A percentile compares a stretch with the other conserved stretches of the same genome.
Evolutionary conservation across 2,797 vertebrate species (phyloP).

Genomic region (Ataeniobius toweri): DNA sequence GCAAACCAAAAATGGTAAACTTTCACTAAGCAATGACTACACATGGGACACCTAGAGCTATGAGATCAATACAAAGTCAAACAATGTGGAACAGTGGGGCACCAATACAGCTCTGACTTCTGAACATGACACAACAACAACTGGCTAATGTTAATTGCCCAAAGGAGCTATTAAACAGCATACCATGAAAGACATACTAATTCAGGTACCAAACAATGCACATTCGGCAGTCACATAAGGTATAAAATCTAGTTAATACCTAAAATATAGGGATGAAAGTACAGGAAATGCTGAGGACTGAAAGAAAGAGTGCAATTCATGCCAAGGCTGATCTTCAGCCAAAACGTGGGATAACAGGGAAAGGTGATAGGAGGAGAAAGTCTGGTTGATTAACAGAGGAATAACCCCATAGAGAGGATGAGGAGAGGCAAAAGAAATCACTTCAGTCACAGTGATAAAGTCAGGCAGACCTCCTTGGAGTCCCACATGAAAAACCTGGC

Average conservation of each 20-base stretch:
- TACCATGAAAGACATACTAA: conserved; percentile 42
- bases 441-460: conserved; percentile 35
- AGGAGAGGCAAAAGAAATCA: conserved; percentile 37
- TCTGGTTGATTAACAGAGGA: conserved; percentile 38
- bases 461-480: conserved; percentile 26
- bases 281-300: conserved; percentile 35
- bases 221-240: conserved; percentile 32
- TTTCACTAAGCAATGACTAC: conserved; percentile 1
- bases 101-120: conserved; percentile 7
- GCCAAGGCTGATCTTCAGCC: conserved; percentile 39
- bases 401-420: neutral
- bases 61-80: conserved; percentile 14
- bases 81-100: neutral
- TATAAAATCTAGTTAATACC: conserved; percentile 32
- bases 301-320: conserved; percentile 15
- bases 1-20: conserved; percentile 20
- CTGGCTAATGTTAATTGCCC: conserved; percentile 20
- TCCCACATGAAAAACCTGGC: conserved; percentile 68
- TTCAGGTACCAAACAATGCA: conserved; percentile 21
- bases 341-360: conserved; percentile 38
- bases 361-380: conserved; percentile 44
- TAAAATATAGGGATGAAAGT: conserved; percentile 40
- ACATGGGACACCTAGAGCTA: conserved; percentile 9
- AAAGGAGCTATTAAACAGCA: conserved; percentile 37
- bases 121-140: neutral